Percentiles rank a stretch among this genome's conserved stretches.
These are phyloP conservation scores for Hirudinaria manillensis DNA, from an alignment of 2,888 invertebrate genomes.

Conservation along the genomic window DNA sequence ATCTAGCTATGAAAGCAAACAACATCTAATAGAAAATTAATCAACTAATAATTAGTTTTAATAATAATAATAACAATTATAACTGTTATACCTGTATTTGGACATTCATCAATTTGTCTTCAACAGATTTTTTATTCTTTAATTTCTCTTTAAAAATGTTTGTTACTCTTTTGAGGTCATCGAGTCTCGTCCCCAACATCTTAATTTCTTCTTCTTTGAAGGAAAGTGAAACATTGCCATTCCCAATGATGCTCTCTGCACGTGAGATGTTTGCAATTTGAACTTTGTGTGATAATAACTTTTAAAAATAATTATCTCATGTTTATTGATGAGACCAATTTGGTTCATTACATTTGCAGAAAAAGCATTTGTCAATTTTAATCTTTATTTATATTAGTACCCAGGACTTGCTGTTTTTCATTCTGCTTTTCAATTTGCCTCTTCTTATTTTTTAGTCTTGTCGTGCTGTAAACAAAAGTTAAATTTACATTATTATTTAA, in stretches of 20 bases:
- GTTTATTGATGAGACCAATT: no score
- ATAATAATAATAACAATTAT: not conserved
- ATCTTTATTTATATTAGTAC: not conserved
- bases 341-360: no score
- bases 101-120: constrained; percentile 50
- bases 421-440: not conserved
- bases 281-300: not conserved
- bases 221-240: constrained; percentile 52
- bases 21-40: not conserved
- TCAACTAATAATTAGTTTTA: not conserved
- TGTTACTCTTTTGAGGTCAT: constrained; percentile 49
- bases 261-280: not conserved
- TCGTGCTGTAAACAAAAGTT: not conserved
- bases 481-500: no score
- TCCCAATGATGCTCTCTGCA: constrained; percentile 52
- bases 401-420: not conserved
- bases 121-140: constrained; percentile 44
- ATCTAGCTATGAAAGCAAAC: not conserved
- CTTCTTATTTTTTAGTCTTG: constrained; percentile 4
- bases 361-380: no score
- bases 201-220: constrained; percentile 52
- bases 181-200: constrained; percentile 49
- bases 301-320: not conserved
- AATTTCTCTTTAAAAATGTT: constrained; percentile 47
- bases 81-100: constrained; percentile 49